Evolutionary conservation across 2,113 vertebrate genomes (phyloP), one percentile per base, ranked within the genome.

Genomic region (Callionymus lyra): DNA sequence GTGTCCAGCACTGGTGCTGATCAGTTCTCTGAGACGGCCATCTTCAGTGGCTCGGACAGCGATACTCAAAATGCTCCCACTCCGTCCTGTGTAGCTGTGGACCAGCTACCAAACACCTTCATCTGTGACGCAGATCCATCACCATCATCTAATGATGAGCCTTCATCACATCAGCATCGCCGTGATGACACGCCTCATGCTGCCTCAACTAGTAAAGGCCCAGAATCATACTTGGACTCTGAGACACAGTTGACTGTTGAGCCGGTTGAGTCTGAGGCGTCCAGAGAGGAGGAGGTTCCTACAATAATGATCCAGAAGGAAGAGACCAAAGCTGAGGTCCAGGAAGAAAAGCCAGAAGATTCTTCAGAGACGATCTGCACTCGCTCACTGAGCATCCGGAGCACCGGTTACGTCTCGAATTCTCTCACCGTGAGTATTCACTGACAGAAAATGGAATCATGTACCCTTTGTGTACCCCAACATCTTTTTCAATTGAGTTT

Each of bases 371-470:
- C 16, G 16, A 2, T 1, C 10, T 0, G 10, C 0, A 17, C 42
- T 31, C 63, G 70, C 41, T 61, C 80, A 0, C 5, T 38, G 2
- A 80, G 68, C 19, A 18, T 53, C 17, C 34, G 75, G 14, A 77
- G 63, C 71, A 67, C 53, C 32, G 57, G 59, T 16, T 2, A 33
- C 1, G 2, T 69, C 21, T 0, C 74, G 2, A 72, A 77, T 5
- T 77, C 54, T 11, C 53, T 87, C 50, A 12, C 82, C 63, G 1
- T 84, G 74, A 45, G 76, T 83, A 9, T 18, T 17, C 10, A 17
- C 5, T 40, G 16, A 12, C 38, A 12, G 17, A 40, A 40, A 2
- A n/a, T n/a, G n/a, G n/a, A n/a, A n/a, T n/a, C n/a, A n/a, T n/a
- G n/a, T n/a, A n/a, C n/a, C n/a, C n/a, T n/a, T n/a, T n/a, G n/a